These are phyloP conservation scores for Salpingus planirostris DNA, from an alignment of 2,888 invertebrate species.

Conservation along the genomic window DNA sequence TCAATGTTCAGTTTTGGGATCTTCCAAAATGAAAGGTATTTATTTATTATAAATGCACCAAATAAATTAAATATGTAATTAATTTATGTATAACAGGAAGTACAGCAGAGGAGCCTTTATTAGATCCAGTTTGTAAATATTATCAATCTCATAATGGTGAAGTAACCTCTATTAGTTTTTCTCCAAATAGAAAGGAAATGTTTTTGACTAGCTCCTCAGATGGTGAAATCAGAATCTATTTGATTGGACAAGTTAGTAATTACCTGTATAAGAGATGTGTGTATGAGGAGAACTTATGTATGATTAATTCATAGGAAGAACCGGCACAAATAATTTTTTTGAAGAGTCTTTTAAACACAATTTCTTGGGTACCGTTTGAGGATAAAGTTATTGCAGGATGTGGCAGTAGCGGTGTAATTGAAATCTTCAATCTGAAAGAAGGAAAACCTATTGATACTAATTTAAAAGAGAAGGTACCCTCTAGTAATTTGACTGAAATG, in stretches of 20 bases:
- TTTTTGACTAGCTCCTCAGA: constrained; percentile 38
- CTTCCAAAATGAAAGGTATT: constrained; percentile 30
- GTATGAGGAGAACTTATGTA: too few relatives aligned
- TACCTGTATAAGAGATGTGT: too few relatives aligned
- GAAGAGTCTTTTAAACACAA: constrained; percentile 23
- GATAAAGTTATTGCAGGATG: constrained; percentile 35
- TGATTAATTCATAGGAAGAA: too few relatives aligned
- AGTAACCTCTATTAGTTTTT: constrained; percentile 32
- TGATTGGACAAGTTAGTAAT: constrained; percentile 35
- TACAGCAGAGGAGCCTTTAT: constrained; percentile 25
- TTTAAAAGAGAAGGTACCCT: constrained; percentile 24
- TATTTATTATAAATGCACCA: constrained; percentile 12
- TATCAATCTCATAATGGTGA: constrained; percentile 38
- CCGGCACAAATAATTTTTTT: constrained; percentile 36
- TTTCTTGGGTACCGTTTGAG: constrained; percentile 34
- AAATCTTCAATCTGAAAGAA: constrained; percentile 31
- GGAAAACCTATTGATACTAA: background rate
- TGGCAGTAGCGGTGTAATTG: constrained; percentile 29
- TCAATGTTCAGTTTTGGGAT: constrained; percentile 37
- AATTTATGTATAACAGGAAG: too few relatives aligned
- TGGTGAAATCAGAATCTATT: constrained; percentile 37
- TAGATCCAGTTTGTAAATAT: constrained; percentile 38
- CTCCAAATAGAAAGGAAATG: constrained; percentile 36
- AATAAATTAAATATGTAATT: background rate
- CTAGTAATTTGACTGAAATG: constrained; percentile 20